phyloP scores from a whole-genome alignment of 1,140 invertebrate species.

The Glomeris maerens region DNA sequence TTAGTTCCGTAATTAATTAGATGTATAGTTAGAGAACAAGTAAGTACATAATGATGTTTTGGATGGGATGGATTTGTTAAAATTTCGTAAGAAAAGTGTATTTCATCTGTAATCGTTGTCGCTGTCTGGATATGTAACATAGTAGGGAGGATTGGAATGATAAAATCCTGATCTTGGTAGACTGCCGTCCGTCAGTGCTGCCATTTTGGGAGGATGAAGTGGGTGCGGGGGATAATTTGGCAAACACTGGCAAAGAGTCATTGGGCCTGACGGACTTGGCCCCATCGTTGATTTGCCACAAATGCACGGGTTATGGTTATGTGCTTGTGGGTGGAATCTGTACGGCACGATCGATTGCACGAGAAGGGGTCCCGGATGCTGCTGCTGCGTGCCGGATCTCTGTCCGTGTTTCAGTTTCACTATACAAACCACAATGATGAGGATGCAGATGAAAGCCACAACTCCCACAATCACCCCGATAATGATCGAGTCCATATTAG shows the following conservation, averaged over 20 bases:
- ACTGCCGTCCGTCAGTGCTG: slow-evolving; percentile 14
- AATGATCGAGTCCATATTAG: slow-evolving; percentile 77
- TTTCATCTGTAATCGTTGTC: slow-evolving; percentile 17
- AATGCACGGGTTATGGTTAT: too few species aligned
- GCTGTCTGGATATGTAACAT: slow-evolving; percentile 25
- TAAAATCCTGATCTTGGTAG: slow-evolving; percentile 10
- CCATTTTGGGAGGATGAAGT: slow-evolving; percentile 9
- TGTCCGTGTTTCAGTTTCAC: slow-evolving; percentile 38
- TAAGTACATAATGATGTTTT: too few species aligned
- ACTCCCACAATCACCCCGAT: slow-evolving; percentile 83
- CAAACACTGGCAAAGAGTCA: not conserved
- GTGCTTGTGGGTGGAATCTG: too few species aligned
- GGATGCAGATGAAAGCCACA: slow-evolving; percentile 71
- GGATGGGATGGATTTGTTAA: too few species aligned
- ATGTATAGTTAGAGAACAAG: too few species aligned
- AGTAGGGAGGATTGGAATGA: slow-evolving; percentile 26
- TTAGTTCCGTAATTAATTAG: too few species aligned
- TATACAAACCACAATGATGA: slow-evolving; percentile 76
- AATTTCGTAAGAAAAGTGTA: too few species aligned
- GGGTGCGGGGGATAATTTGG: slow-evolving; percentile 6
- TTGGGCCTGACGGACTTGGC: not conserved
- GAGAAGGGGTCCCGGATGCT: not conserved
- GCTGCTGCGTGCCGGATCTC: not conserved
- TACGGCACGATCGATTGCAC: too few species aligned
- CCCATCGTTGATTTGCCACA: too few species aligned